Conservation (phyloP, 1,140 invertebrate species). For the Drosophila sproati region DNA sequence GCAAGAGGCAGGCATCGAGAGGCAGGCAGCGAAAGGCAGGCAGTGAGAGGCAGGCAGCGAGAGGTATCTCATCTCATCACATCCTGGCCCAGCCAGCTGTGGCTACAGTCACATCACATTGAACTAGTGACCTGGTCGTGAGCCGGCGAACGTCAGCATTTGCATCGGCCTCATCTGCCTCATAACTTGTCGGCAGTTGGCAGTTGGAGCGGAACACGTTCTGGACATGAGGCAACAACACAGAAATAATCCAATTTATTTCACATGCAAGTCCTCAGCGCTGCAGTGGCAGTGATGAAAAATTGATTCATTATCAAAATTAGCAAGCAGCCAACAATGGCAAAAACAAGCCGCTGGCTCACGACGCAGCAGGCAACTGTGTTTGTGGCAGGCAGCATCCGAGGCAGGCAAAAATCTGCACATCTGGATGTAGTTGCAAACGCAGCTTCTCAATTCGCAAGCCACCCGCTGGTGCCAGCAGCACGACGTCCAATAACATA, state of each 20-base stretch:
- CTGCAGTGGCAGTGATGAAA: conserved; percentile 73
- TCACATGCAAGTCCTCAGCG: conserved; percentile 54
- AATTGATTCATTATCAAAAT: conserved; percentile 84
- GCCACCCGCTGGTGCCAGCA: conserved; percentile 56
- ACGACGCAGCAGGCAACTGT: conserved; percentile 49
- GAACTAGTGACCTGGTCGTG: conserved; percentile 83
- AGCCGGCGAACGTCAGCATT: conserved; percentile 49
- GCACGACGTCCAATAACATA: conserved; percentile 50
- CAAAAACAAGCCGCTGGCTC: conserved; percentile 73
- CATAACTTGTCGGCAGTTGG: conserved; percentile 65
- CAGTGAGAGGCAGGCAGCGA: conserved; percentile 29
- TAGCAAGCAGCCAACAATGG: conserved; percentile 73
- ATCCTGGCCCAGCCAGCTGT: conserved; percentile 48
- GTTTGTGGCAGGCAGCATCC: conserved; percentile 14
- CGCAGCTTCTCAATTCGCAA: conserved; percentile 21
- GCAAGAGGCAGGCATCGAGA: conserved; percentile 24
- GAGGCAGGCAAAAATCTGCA: conserved; percentile 37
- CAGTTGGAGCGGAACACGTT: conserved; percentile 24
- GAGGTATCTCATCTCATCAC: conserved; percentile 11
- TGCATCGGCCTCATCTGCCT: conserved; percentile 37
- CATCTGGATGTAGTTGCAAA: conserved; percentile 21
- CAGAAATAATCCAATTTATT: conserved; percentile 69
- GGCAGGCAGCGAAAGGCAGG: conserved; percentile 32
- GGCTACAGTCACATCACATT: conserved; percentile 50
- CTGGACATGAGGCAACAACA: conserved; percentile 33